Conservation (phyloP, 2,113 vertebrate genomes). For the Drymodes brunneopygia region DNA sequence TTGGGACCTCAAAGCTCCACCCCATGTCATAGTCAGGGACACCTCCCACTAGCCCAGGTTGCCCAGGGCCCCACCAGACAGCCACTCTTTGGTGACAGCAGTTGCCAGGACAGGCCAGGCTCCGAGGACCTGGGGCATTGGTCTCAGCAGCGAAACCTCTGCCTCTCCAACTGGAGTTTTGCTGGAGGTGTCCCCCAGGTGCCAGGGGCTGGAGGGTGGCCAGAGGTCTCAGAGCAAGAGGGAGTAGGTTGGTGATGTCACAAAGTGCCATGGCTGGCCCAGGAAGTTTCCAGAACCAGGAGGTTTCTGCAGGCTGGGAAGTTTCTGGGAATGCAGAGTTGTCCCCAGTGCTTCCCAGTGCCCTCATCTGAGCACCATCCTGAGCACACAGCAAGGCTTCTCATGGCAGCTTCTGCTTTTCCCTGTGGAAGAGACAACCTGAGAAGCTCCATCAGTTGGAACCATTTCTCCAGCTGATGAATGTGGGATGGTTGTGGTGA, state of each 20-base stretch:
- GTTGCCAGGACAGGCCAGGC: neutral
- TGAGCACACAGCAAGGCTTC: neutral
- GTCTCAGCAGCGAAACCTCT: neutral
- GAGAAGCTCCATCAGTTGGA: neutral
- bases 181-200: neutral
- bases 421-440: neutral
- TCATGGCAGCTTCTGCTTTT: neutral
- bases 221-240: neutral
- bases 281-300: too few relatives aligned
- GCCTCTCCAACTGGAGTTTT: neutral
- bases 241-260: neutral
- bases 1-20: neutral
- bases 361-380: neutral
- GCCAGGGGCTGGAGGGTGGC: neutral
- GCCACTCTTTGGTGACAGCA: neutral
- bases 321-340: neutral
- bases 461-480: neutral
- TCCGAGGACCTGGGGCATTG: neutral
- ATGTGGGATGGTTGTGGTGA: neutral
- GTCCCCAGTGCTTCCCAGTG: neutral
- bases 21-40: neutral
- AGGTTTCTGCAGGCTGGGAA: neutral
- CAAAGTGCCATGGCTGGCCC: rapidly evolving
- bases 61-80: neutral
- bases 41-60: neutral